phyloP scores from a whole-genome alignment of 1,140 invertebrate genomes.

The Drosophila sp. region DNA sequence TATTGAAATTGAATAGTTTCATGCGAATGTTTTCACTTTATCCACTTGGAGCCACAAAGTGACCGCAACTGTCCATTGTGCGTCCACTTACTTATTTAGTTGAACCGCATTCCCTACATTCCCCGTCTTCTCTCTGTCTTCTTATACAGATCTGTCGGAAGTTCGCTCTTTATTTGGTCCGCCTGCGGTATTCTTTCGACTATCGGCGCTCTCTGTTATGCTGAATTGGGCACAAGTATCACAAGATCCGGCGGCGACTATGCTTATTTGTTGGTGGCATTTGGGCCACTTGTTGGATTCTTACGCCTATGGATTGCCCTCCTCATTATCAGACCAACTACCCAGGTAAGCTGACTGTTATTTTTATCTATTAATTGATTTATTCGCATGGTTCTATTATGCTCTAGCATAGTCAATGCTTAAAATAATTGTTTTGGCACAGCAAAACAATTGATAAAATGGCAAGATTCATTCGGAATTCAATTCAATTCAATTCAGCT shows the following conservation, averaged over 20 bases:
- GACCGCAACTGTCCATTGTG: constrained; percentile 26
- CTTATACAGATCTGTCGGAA: constrained; percentile 87
- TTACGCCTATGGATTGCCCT: constrained; percentile 94
- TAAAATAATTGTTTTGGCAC: constrained; percentile 3
- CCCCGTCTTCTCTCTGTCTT: neutral
- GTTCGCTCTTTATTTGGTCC: constrained; percentile 90
- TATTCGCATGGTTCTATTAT: neutral
- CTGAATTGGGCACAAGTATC: constrained; percentile 93
- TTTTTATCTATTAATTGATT: constrained; percentile 9
- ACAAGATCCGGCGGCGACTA: constrained; percentile 94
- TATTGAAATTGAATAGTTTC: neutral
- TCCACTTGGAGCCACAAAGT: constrained; percentile 36
- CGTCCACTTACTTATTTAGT: constrained; percentile 21
- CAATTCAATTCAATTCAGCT: constrained; percentile 36
- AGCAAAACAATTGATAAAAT: constrained; percentile 50
- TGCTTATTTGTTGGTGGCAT: constrained; percentile 93
- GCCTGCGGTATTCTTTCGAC: constrained; percentile 90
- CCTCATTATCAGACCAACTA: constrained; percentile 93
- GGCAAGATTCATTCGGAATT: constrained; percentile 57
- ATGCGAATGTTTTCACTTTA: constrained; percentile 36
- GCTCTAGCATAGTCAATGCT: neutral
- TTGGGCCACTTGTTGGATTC: constrained; percentile 95
- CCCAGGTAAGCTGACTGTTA: constrained; percentile 80
- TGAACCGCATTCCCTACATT: constrained; percentile 1
- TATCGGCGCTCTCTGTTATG: constrained; percentile 92